These are phyloP conservation scores for Zelleria hepariella DNA, from an alignment of 2,888 invertebrate species.

Conservation along the genomic window DNA sequence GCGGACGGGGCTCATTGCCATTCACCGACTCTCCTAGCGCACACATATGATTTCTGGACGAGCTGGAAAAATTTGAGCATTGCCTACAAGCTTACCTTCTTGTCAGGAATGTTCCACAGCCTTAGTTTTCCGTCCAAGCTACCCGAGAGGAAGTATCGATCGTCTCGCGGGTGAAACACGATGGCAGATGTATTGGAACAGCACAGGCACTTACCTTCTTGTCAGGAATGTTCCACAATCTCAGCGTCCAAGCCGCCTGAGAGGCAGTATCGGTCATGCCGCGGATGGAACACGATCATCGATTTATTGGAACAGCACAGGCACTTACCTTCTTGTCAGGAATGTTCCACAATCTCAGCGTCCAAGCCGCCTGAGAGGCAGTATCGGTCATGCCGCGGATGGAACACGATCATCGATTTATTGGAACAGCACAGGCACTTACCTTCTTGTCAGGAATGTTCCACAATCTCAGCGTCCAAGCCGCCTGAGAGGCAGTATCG, in stretches of 20 bases:
- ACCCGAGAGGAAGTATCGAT: conserved; percentile 95
- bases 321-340: conserved; percentile 96
- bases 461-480: too few relatives aligned
- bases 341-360: conserved; percentile 90
- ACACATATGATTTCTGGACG: too few relatives aligned
- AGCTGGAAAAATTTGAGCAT: too few relatives aligned
- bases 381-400: too few relatives aligned
- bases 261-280: conserved; percentile 91
- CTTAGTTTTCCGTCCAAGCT: conserved; percentile 97
- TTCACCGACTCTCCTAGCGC: too few relatives aligned
- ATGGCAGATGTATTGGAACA: conserved; percentile 99
- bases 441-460: too few relatives aligned
- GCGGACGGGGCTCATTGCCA: too few relatives aligned
- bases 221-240: conserved; percentile 97
- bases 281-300: conserved; percentile 98
- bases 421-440: too few relatives aligned
- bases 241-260: conserved; percentile 94
- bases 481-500: too few relatives aligned
- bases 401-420: too few relatives aligned
- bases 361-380: too few relatives aligned
- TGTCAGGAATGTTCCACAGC: conserved; percentile 99
- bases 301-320: conserved; percentile 99
- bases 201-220: conserved; percentile 97
- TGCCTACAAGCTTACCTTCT: conserved; percentile 83
- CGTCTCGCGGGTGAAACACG: conserved; percentile 95